These are phyloP conservation scores for Drosophila borborema DNA, from an alignment of 2,888 invertebrate species.

Conservation along the genomic window DNA sequence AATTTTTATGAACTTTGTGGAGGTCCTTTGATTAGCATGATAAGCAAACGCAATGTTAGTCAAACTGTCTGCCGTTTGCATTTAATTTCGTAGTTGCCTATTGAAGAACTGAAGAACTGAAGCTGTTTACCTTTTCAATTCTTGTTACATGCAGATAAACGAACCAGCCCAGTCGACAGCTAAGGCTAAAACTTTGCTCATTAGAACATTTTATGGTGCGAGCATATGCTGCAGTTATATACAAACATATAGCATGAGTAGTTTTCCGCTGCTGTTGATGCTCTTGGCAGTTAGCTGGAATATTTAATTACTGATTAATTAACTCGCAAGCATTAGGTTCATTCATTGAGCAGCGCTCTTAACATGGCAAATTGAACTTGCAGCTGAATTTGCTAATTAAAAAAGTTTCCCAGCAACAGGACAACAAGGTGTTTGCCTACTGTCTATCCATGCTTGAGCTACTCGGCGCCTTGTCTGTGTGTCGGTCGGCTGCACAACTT, in stretches of 20 bases:
- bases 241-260: conserved; percentile 18
- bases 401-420: conserved; percentile 60
- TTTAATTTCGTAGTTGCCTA: conserved; percentile 36
- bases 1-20: conserved; percentile 65
- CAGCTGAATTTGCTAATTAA: conserved; percentile 68
- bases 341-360: conserved; percentile 29
- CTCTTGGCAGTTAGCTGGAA: conserved; percentile 59
- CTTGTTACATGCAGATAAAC: conserved; percentile 56
- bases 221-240: conserved; percentile 29
- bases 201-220: conserved; percentile 64
- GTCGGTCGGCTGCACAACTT: conserved; percentile 18
- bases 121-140: conserved; percentile 40
- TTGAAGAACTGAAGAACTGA: too few species aligned
- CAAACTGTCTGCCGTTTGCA: conserved; percentile 6
- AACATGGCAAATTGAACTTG: conserved; percentile 45
- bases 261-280: conserved; percentile 15
- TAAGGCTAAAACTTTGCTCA: conserved; percentile 67
- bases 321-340: conserved; percentile 41
- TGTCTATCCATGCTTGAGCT: neutral
- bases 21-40: conserved; percentile 61
- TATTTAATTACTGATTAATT: conserved; percentile 76
- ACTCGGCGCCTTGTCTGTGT: neutral
- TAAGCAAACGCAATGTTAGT: conserved; percentile 42
- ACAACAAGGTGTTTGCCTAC: conserved; percentile 34
- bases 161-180: conserved; percentile 36